phyloP scores from a whole-genome alignment of 2,113 vertebrate species.

The Callocephalon fimbriatum region DNA sequence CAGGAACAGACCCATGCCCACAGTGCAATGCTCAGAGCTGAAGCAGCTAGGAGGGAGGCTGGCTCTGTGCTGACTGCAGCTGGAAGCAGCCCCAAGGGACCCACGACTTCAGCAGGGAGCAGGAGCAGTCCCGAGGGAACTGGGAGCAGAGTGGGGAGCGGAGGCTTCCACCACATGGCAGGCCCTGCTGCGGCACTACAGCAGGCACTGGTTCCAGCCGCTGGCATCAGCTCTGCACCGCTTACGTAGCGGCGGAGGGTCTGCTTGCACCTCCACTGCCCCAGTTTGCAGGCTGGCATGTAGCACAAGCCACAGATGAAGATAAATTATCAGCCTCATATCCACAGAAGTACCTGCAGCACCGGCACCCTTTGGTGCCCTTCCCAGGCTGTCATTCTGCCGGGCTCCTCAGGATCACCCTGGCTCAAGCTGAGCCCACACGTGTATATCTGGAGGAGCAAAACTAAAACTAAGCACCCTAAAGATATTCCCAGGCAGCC shows the following conservation, averaged over 20 bases:
- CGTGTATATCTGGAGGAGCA: background rate
- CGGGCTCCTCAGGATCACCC: background rate
- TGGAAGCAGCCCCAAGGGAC: background rate
- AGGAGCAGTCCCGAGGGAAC: background rate
- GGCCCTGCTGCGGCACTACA: rapidly evolving
- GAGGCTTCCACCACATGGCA: background rate
- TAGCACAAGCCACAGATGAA: rapidly evolving
- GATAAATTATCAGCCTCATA: background rate
- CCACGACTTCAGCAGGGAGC: rapidly evolving
- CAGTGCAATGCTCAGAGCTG: rapidly evolving
- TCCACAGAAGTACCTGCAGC: background rate
- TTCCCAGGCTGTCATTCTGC: rapidly evolving
- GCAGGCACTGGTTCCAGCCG: background rate
- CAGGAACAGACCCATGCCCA: rapidly evolving
- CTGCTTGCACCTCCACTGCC: background rate
- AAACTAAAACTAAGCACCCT: background rate
- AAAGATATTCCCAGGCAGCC: background rate
- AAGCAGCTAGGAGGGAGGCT: background rate
- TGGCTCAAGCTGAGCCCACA: background rate
- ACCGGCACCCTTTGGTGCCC: background rate
- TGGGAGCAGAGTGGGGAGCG: background rate
- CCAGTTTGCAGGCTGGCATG: background rate
- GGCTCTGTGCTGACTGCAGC: background rate
- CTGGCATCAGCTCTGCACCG: background rate
- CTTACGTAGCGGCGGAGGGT: rapidly evolving